Base-by-base conservation (phyloP, 2,797 vertebrate species). In the Tadarida brasiliensis region DNA sequence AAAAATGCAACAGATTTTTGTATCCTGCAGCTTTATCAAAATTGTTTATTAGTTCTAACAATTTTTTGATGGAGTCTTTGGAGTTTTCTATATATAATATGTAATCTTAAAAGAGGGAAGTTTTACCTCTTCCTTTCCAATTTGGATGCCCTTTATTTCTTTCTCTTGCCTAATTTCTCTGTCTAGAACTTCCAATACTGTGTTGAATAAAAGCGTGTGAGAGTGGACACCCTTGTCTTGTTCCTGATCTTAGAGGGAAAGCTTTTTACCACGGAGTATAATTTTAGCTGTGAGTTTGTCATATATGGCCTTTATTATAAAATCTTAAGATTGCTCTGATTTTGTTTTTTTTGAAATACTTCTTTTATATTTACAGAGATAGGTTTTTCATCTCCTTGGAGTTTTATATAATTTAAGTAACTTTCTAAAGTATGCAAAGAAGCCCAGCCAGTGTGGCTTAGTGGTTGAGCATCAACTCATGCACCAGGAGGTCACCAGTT, bases 301-400 rank as follows among this genome's bases (percentile, higher is more conserved):
- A 77, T 56, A 22, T 70, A 33, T 33, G n/a, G 51, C 20, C 49
- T 77, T 15, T 56, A 78, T 56, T 78, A 56, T 68, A 76, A 89
- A 76, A 88, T 70, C 63, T 84, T 70, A 82, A 63, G 49, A 86
- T 33, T 51, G 6, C 17, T 81, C 44, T 81, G 10, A 88, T 77
- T 61, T 61, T 61, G 5, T 59, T 63, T 74, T 68, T 22, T 30
- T 6, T n/a, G n/a, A 87, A 78, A 26, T 59, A 26, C 15, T 71
- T 83, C 14, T 70, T 54, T 70, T 61, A 2, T n/a, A 61, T 74
- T 88, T 74, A 68, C 12, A 39, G n/a, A 57, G 28, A 22, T 22
- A 30, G 3, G n/a, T 67, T 73, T 82, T n/a, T 30, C 56, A 47
- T 83, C 77, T 96, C 20, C 47, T 96, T 71, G 59, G 74, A 81